These are phyloP conservation scores for Crambe crambe DNA, from an alignment of 37 sponge, comb jelly and placozoan species.

Conservation along the genomic window DNA sequence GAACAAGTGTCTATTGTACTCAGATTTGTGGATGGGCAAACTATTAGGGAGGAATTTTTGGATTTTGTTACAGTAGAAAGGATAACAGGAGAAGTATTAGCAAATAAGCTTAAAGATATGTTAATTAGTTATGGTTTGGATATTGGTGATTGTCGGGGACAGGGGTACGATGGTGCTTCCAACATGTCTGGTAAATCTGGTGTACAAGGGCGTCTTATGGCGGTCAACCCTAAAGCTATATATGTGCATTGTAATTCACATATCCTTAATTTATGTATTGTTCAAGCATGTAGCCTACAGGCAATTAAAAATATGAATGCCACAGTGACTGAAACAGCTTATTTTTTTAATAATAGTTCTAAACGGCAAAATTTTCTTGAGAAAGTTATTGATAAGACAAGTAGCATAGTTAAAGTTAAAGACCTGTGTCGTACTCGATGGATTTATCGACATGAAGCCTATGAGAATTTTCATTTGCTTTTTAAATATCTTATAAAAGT, in stretches of 20 bases:
- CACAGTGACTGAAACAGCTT: background rate
- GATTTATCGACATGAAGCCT: background rate
- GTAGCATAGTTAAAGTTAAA: background rate
- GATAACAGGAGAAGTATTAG: background rate
- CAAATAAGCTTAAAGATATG: background rate
- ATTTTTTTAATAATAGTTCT: background rate
- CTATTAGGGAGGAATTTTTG: background rate
- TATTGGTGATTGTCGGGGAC: background rate
- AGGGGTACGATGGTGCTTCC: background rate
- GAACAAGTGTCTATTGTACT: background rate
- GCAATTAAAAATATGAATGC: background rate
- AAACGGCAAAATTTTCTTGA: background rate
- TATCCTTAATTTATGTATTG: background rate
- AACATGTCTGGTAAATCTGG: background rate
- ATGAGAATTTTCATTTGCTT: too few relatives aligned
- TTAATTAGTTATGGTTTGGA: background rate
- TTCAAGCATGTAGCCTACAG: too few relatives aligned
- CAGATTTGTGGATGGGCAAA: background rate
- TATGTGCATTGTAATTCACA: background rate
- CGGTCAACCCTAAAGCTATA: background rate
- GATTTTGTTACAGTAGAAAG: background rate
- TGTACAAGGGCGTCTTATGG: background rate
- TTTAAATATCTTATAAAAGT: too few relatives aligned
- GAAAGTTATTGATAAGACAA: background rate
- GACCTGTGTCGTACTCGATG: background rate